A percentile compares a stretch with the other conserved stretches of the same genome.
phyloP scores from a whole-genome alignment of 1,140 invertebrate species.

The Zaprionus davidi region DNA sequence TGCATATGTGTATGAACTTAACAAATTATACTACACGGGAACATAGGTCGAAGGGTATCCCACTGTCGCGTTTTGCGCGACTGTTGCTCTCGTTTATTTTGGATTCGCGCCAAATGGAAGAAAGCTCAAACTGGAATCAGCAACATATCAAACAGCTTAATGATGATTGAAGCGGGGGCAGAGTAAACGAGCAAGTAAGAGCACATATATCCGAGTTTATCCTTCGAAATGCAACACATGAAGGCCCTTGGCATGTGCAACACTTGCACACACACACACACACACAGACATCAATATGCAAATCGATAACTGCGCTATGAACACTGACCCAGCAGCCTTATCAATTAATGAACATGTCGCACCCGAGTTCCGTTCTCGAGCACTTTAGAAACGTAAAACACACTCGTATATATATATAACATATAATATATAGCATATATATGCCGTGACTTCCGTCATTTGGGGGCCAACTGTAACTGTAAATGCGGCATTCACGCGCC shows the following conservation, averaged over 20 bases:
- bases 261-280: neutral
- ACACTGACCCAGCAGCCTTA: conserved; percentile 18
- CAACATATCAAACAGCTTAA: conserved; percentile 21
- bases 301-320: conserved; percentile 8
- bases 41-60: no score
- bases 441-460: conserved; percentile 66
- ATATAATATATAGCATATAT: conserved; percentile 49
- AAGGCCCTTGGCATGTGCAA: conserved; percentile 27
- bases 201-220: neutral
- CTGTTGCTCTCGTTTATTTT: no score
- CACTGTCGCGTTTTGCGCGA: no score
- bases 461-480: conserved; percentile 22
- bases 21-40: no score
- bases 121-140: conserved; percentile 7
- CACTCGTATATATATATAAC: conserved; percentile 21
- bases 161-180: conserved; percentile 23
- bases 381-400: conserved; percentile 11
- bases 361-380: conserved; percentile 21
- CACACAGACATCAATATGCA: conserved; percentile 17
- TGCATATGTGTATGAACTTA: no score
- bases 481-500: conserved; percentile 14
- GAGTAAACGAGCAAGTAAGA: neutral
- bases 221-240: conserved; percentile 1
- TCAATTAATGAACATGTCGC: conserved; percentile 70
- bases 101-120: conserved; percentile 36